Base-by-base conservation (phyloP, 2,888 invertebrate species). In the Acleris laterana region DNA sequence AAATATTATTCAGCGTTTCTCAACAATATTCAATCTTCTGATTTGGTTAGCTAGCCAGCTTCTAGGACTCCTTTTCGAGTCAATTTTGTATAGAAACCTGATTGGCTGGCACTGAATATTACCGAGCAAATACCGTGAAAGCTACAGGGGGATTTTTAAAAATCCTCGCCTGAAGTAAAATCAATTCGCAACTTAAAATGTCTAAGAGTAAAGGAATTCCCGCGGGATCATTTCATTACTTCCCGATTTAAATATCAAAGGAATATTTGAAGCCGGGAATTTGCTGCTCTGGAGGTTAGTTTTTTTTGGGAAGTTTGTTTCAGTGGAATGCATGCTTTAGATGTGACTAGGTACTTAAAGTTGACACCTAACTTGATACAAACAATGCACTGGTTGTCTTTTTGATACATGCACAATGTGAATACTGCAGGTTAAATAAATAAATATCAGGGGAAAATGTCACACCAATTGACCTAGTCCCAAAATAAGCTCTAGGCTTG, bases 241-340 rank as follows among this genome's bases (percentile, higher is more conserved):
- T 77, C 71, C 75, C 76, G 79, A 87, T 88, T 88, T 87, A 80
- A 88, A 88, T 88, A 83, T 88, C 88, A 88, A 88, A 88, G 83
- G 88, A 88, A 88, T 88, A 87, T 85, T 79, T 44, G 57, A 46
- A 57, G 25, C 9, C 46, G 46, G 13, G 16, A 46, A 42, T 57
- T 57, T 25, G 44, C 25, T 16, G 38, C 13, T 38, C 38, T 4
- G 38, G 46, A 13, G 46, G 44, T n/a, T 57, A 57, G 57, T 57
- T 57, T 17, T 22, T 13, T 7, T 17, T 17, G n/a, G n/a, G n/a
- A 46, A 46, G 38, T 4, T 9, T 9, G 13, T 13, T 38, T 0
- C 38, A 13, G 11, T 11, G 2, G 32, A 38, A 38, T 38, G 32
- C 32, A 38, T 32, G 32, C 3, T 11, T 9, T 38, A 38, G 32